phyloP scores from a whole-genome alignment of 2,113 vertebrate genomes.

The Protomyctophum bolini region DNA sequence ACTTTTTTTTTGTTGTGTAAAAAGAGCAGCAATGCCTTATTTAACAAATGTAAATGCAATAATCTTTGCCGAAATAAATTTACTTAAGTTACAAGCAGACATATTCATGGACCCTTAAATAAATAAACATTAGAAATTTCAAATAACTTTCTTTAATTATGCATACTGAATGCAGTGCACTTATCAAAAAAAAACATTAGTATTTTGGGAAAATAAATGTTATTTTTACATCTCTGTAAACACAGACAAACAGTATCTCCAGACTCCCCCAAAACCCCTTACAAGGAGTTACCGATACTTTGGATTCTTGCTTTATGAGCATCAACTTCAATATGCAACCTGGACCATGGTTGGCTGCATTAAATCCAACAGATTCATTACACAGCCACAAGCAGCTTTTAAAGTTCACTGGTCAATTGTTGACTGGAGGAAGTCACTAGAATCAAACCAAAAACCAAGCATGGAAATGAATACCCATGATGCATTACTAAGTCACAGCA shows the following conservation, averaged over 20 bases:
- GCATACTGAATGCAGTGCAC: constrained; percentile 30
- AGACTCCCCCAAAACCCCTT: background rate
- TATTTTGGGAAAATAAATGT: constrained; percentile 64
- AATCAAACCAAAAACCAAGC: no score
- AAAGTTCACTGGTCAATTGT: no score
- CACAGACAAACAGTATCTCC: constrained; percentile 20
- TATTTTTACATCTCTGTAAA: constrained; percentile 64
- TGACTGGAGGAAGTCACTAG: no score
- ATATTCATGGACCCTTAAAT: constrained; percentile 3
- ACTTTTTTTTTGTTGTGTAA: constrained; percentile 35
- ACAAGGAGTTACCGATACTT: constrained; percentile 47
- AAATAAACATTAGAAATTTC: background rate
- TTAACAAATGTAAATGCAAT: constrained; percentile 76
- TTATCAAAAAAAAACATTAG: constrained; percentile 58
- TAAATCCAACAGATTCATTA: constrained; percentile 15
- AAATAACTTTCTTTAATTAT: background rate
- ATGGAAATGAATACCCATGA: no score
- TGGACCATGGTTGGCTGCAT: constrained; percentile 30
- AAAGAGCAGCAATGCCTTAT: constrained; percentile 72
- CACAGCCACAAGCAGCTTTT: constrained; percentile 1
- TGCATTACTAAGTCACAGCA: no score
- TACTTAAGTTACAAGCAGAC: constrained; percentile 28
- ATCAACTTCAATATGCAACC: constrained; percentile 2
- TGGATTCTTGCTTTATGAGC: constrained; percentile 53
- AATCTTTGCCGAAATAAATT: constrained; percentile 71